Evolutionary conservation across 2,888 invertebrate species (phyloP).

Genomic region (Keiferia lycopersicella): DNA sequence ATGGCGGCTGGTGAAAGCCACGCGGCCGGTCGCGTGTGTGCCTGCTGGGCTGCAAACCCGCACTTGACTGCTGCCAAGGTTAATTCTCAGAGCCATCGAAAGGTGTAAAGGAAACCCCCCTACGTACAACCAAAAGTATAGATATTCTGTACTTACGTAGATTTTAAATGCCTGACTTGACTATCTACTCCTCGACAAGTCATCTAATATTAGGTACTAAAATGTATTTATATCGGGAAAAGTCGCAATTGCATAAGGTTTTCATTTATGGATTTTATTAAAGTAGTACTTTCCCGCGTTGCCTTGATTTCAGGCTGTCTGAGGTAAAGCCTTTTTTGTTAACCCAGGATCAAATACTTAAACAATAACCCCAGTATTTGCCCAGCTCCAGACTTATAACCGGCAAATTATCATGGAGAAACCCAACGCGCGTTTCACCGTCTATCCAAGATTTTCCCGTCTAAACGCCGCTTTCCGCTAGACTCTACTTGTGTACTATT

Average conservation of each 20-base stretch:
- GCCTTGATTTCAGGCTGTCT: no score
- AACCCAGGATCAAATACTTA: no score
- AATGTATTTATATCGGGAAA: no score
- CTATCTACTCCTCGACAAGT: no score
- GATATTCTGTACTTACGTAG: conserved; percentile 26
- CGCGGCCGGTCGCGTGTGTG: conserved; percentile 58
- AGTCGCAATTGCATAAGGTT: no score
- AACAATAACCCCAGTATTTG: no score
- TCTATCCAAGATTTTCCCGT: conserved; percentile 47
- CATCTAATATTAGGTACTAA: no score
- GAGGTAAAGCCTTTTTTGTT: no score
- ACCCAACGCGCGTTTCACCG: conserved; percentile 54
- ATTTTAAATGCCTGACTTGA: no score
- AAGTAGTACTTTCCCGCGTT: no score
- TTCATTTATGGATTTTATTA: no score
- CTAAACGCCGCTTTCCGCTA: conserved; percentile 26
- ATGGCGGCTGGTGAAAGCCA: conserved; percentile 72
- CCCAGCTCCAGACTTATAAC: conserved; percentile 61
- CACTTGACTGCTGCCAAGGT: conserved; percentile 61
- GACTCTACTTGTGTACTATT: conserved; percentile 28
- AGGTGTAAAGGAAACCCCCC: conserved; percentile 25
- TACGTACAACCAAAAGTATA: not conserved
- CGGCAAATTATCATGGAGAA: conserved; percentile 65
- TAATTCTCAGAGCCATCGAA: conserved; percentile 67
- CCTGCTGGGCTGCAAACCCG: conserved; percentile 37